Base-by-base conservation (phyloP, 2,797 vertebrate species). In the Botia almorhae region DNA sequence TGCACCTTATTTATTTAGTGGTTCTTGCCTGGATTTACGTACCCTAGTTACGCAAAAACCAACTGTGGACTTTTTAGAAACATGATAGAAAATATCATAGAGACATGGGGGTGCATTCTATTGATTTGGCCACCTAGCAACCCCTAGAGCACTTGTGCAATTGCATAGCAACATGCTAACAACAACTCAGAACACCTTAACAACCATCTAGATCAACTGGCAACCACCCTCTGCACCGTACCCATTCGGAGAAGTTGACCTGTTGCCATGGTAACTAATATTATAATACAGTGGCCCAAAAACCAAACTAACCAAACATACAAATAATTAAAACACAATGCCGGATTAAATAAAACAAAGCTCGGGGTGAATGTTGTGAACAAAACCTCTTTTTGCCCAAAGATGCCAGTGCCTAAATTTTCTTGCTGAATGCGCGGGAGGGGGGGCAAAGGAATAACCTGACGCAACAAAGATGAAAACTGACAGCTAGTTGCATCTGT, bases 391-490 rank as follows among this genome's bases (percentile, higher is more conserved):
- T 65, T 65, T 65, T 43, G 60, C 61, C 48, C 64, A 79, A 46
- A 79, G 64, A 64, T 55, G 68, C 58, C 69, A 43, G 13, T 51
- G 29, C 60, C 69, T 43, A 72, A 60, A 79, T 21, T 72, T 79
- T 65, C 33, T 77, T 65, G 67, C 69, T 29, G 70, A 86, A 61
- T 68, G 68, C 63, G 50, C 48, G 79, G 60, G 81, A 81, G 72
- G n/a, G 72, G 70, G 73, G 70, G 69, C 29, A 75, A 43, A 72
- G 71, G 56, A 71, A 83, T 84, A 81, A 90, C 87, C 82, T 90
- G 89, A 91, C 88, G 89, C 87, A 92, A 91, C 82, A 85, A 85
- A 87, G 88, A 89, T 89, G 90, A 85, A 90, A 91, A 79, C 86
- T 88, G 89, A 93, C 88, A 89, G 86, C 85, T 76, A 82, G 80